Percentiles rank a stretch among this genome's conserved stretches.
Evolutionary conservation across 2,888 invertebrate species (phyloP).

Genomic region (Hydrotaea diabolus): DNA sequence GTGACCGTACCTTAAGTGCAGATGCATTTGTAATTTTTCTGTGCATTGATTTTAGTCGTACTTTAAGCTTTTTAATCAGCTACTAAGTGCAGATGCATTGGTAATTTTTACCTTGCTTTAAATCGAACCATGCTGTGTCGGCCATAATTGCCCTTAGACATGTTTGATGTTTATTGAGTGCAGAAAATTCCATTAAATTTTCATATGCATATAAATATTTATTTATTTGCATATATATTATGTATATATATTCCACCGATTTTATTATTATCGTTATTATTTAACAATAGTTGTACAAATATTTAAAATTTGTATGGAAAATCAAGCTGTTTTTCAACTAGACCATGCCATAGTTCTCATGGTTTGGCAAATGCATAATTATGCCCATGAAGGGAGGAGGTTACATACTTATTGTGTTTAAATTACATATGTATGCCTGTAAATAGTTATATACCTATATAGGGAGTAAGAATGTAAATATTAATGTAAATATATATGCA

Average conservation of each 20-base stretch:
- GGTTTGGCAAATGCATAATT: background rate
- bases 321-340: too few relatives aligned
- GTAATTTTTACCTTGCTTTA: too few relatives aligned
- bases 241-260: background rate
- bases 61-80: too few relatives aligned
- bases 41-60: too few relatives aligned
- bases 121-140: too few relatives aligned
- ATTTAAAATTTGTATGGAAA: background rate
- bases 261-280: constrained; percentile 23
- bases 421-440: background rate
- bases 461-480: too few relatives aligned
- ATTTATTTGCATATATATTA: background rate
- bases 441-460: background rate
- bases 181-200: constrained; percentile 21
- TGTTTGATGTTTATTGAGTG: background rate
- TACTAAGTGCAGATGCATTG: too few relatives aligned
- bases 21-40: too few relatives aligned
- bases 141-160: too few relatives aligned
- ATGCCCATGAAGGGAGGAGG: background rate
- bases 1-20: too few relatives aligned
- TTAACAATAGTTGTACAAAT: constrained; percentile 6
- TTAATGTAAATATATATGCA: background rate
- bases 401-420: too few relatives aligned
- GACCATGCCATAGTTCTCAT: background rate
- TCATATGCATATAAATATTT: background rate